A percentile compares a stretch with the other conserved stretches of the same genome.
These are phyloP conservation scores for Cantharis lateralis DNA, from an alignment of 2,888 invertebrate genomes.

Conservation along the genomic window DNA sequence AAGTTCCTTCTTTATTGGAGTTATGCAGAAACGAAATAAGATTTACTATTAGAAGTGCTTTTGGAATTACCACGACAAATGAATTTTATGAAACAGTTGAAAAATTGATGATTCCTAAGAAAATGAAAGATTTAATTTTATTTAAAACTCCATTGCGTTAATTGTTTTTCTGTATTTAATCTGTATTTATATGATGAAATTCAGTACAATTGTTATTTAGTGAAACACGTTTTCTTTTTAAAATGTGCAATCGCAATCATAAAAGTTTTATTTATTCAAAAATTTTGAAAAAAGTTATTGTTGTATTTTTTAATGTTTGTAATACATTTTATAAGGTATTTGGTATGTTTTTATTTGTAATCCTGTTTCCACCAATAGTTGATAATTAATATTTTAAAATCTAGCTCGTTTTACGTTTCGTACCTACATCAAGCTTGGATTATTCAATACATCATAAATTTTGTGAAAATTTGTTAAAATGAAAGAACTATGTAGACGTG, in stretches of 20 bases:
- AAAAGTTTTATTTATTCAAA: background rate
- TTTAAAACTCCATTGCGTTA: constrained; percentile 39
- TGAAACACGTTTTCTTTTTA: background rate
- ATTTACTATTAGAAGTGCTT: constrained; percentile 33
- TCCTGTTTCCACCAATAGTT: background rate
- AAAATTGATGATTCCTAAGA: constrained; percentile 31
- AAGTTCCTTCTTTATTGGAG: constrained; percentile 41
- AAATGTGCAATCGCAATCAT: background rate
- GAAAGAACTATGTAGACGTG: too few species aligned
- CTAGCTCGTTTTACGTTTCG: background rate
- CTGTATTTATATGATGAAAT: background rate
- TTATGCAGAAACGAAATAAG: constrained; percentile 39
- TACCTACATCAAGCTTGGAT: too few species aligned
- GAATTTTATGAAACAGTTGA: constrained; percentile 37
- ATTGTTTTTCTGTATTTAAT: background rate
- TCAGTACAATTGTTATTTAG: background rate
- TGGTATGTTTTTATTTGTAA: background rate
- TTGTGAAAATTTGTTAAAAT: too few species aligned
- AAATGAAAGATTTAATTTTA: constrained; percentile 38
- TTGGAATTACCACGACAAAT: constrained; percentile 30
- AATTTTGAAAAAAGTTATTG: background rate
- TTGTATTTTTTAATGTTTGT: background rate
- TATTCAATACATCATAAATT: too few species aligned
- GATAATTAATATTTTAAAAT: background rate
- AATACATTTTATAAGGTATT: background rate